Evolutionary conservation across 2,797 vertebrate species (phyloP), one percentile per base, ranked within the genome.

Genomic region (Saxicola maurus): DNA sequence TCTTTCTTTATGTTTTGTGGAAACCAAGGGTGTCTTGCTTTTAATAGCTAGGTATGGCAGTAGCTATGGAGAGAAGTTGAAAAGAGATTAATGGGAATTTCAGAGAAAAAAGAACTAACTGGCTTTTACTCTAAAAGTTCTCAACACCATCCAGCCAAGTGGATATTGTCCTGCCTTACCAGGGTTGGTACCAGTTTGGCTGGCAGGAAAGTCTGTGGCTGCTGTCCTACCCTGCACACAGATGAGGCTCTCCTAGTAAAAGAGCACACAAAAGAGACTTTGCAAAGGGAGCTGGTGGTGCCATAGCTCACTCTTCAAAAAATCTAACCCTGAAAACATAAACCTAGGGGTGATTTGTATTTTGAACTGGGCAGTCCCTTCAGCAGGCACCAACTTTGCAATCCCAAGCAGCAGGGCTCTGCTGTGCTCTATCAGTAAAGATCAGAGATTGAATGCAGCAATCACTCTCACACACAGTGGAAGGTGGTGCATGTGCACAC

Each of bases 1-100:
- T 65, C n/a, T 67, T 88, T 38, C 73, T 68, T 83, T 49, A 52
- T 43, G 35, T 33, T 80, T 89, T 74, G 55, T 28, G 65, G 71
- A 53, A 59, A 88, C 57, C 61, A 74, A 85, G 37, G 40, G 65
- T 65, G 60, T 88, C 92, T 49, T 88, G 66, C 91, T 93, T 95
- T 89, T 65, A 89, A 94, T 93, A 91, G 65, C 74, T 71, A 94
- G 82, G 80, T 95, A 87, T 57, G 48, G 61, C 71, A 82, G 66
- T 24, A 87, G 60, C 64, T 84, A 92, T 48, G 31, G 48, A 75
- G 85, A 79, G 59, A 82, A 61, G 66, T 45, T 82, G 65, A 86
- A 37, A n/a, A 33, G 52, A 82, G 76, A 90, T 87, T 83, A 87
- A 78, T 67, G 46, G 55, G 56, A 67, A 71, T 67, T 89, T 86